Evolutionary conservation across 2,888 invertebrate species (phyloP).

Genomic region (Oscheius sp.): DNA sequence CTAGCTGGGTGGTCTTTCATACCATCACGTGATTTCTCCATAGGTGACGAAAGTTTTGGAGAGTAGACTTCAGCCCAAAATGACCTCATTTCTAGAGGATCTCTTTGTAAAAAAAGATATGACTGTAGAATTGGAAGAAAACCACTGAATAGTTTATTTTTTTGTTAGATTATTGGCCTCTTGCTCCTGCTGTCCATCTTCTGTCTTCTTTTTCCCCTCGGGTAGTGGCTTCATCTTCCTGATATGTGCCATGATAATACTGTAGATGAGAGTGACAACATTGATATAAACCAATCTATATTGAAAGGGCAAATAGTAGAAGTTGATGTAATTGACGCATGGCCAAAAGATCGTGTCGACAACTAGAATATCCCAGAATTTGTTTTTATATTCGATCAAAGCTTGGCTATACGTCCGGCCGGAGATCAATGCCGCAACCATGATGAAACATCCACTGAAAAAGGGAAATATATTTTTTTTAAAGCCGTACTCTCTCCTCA

Average conservation of each 20-base stretch:
- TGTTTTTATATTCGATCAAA: conserved; percentile 5
- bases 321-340: conserved; percentile 18
- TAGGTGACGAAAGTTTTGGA: too few species aligned
- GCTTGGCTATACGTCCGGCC: conserved; percentile 7
- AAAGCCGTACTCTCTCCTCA: neutral
- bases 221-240: conserved; percentile 15
- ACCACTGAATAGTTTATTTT: too few species aligned
- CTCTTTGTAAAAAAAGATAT: too few species aligned
- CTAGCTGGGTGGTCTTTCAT: too few species aligned
- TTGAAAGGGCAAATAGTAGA: conserved; percentile 10
- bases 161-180: too few species aligned
- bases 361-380: conserved; percentile 15
- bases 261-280: conserved; percentile 6
- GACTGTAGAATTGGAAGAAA: too few species aligned
- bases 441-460: conserved; percentile 5
- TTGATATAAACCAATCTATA: conserved; percentile 19
- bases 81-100: too few species aligned
- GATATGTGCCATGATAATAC: conserved; percentile 16
- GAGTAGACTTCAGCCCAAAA: too few species aligned
- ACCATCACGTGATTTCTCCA: too few species aligned
- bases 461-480: neutral
- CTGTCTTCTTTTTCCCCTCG: neutral
- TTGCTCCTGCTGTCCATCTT: too few species aligned
- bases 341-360: conserved; percentile 9
- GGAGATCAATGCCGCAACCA: neutral